These are phyloP conservation scores for Orius insidiosus DNA, from an alignment of 1,140 invertebrate species.

Conservation along the genomic window DNA sequence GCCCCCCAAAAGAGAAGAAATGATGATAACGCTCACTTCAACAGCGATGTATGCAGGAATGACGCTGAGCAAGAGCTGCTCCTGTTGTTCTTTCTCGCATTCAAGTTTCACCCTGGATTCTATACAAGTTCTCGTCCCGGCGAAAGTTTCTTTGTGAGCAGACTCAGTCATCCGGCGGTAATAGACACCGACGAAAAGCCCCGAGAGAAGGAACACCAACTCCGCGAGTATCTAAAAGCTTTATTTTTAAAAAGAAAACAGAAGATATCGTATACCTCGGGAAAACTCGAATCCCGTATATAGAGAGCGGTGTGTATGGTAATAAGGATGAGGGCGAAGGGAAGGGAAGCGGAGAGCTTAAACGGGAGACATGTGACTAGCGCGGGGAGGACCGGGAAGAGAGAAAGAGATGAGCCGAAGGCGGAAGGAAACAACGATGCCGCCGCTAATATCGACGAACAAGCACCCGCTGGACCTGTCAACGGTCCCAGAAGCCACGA, in stretches of 20 bases:
- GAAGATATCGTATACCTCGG: neutral
- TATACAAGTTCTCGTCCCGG: constrained; percentile 73
- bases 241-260: neutral
- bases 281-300: neutral
- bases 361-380: constrained; percentile 4
- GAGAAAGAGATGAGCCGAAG: neutral
- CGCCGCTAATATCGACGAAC: neutral
- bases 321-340: neutral
- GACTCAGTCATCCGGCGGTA: constrained; percentile 71
- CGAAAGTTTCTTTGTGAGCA: constrained; percentile 68
- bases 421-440: neutral
- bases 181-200: constrained; percentile 63
- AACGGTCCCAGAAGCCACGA: no score
- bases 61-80: constrained; percentile 76
- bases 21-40: no score
- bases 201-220: constrained; percentile 52
- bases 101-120: constrained; percentile 82
- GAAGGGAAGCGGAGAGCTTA: neutral
- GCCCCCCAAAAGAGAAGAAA: no score
- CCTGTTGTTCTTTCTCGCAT: constrained; percentile 81
- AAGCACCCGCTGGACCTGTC: neutral
- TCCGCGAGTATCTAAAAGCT: constrained; percentile 52
- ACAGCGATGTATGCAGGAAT: constrained; percentile 85
- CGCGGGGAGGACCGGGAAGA: constrained; percentile 1
- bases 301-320: neutral